Evolutionary conservation across 92 coral and sea anemone genomes (phyloP), one percentile per base, ranked within the genome.

Genomic region (Siderastrea siderea): DNA sequence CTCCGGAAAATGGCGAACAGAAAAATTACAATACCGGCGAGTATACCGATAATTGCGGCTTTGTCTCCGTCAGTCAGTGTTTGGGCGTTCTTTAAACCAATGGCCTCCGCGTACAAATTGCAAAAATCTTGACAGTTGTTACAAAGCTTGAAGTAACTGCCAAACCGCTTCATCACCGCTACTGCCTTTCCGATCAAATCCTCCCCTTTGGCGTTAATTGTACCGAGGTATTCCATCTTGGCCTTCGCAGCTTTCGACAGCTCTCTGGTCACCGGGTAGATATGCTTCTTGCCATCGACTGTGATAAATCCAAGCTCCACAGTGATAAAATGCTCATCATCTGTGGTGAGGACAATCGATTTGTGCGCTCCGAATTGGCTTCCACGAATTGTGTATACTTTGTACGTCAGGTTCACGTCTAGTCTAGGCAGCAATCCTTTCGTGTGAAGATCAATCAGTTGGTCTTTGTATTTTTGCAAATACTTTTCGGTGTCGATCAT

Each of bases 111-210:
- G 82, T 81, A 93, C 77, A 59, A 9, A 85, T 86, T 93, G 79
- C 95, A 89, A 86, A 54, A 93, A 54, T 93, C 59, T 49, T 90
- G 93, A 80, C 93, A 93, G 83, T 93, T 90, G 60, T 93, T 71
- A 68, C 95, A 89, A 10, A 74, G 67, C 92, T 93, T 93, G 89
- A 77, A 93, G 79, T 93, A 93, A 3, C 13, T 57, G 1, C 95
- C 93, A 79, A 93, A 93, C 0, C 44, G 38, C 71, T 82, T 86
- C 95, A 90, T 93, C 52, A 68, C 76, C 16, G 86, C 93, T 45
- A 93, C 74, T 16, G 86, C 95, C 26, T 72, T 86, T 12, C 66
- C 64, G 60, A 93, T 71, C 26, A 93, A 70, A 10, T 70, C 71
- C 13, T 43, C 55, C 45, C 83, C 91, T 4, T 81, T 86, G 43